A percentile compares a stretch with the other conserved stretches of the same genome.
Evolutionary conservation across 1,140 invertebrate species (phyloP).

Genomic region (Tenebrio molitor): DNA sequence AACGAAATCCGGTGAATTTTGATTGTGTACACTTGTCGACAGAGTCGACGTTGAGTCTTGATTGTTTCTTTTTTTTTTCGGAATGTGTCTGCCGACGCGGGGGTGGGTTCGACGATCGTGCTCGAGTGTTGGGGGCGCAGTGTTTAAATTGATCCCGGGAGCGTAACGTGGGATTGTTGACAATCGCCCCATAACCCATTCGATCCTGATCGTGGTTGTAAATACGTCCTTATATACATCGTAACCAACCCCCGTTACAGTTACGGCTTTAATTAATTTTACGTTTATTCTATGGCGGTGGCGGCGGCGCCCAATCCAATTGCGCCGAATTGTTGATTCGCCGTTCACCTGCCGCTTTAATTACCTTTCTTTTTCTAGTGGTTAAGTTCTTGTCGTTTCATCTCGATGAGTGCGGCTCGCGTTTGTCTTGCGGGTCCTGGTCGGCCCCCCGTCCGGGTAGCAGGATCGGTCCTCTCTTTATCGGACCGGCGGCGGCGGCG

Average conservation of each 20-base stretch:
- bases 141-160: no score
- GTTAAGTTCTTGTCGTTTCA: conserved; percentile 16
- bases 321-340: not conserved
- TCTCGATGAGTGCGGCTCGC: not conserved
- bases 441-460: not conserved
- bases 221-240: not conserved
- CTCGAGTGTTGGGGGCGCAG: no score
- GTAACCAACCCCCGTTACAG: not conserved
- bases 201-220: not conserved
- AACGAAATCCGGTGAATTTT: no score
- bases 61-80: no score
- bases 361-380: conserved; percentile 36
- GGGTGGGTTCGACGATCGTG: no score
- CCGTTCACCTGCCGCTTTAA: not conserved
- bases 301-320: not conserved
- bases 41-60: no score
- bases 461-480: not conserved
- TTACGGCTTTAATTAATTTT: conserved; percentile 27
- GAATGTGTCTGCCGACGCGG: no score
- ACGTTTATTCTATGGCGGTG: not conserved
- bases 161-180: no score
- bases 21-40: no score
- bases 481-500: no score
- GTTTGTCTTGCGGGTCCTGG: not conserved
- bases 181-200: not conserved